These are phyloP conservation scores for Eurytoma adleriae DNA, from an alignment of 2,888 invertebrate genomes.

Conservation along the genomic window DNA sequence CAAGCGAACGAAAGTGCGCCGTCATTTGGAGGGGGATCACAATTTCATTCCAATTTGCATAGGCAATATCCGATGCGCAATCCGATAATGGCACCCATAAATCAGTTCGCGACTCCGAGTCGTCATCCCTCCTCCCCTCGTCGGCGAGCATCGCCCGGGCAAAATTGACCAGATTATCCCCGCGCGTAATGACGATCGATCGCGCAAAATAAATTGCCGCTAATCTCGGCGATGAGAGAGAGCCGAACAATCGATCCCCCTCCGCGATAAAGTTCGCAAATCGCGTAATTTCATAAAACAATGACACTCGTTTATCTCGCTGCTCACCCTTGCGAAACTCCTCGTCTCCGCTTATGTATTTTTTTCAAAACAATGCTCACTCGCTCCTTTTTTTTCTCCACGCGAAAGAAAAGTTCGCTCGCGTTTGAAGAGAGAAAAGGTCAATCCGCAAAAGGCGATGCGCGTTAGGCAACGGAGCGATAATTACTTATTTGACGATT, in stretches of 20 bases:
- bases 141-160: background rate
- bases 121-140: background rate
- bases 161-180: conserved; percentile 26
- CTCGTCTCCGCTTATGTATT: too few species aligned
- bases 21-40: conserved; percentile 19
- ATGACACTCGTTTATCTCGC: background rate
- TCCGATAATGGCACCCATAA: conserved; percentile 37
- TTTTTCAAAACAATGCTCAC: too few species aligned
- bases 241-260: too few species aligned
- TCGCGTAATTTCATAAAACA: too few species aligned
- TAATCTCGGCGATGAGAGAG: too few species aligned
- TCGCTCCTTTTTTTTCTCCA: too few species aligned
- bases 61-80: conserved; percentile 21
- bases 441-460: conserved; percentile 27
- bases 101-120: conserved; percentile 5
- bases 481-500: conserved; percentile 51
- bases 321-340: conserved; percentile 11
- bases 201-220: too few species aligned
- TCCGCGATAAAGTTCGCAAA: too few species aligned
- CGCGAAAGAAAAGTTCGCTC: background rate
- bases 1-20: conserved; percentile 8
- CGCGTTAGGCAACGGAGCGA: conserved; percentile 19
- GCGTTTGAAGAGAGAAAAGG: background rate
- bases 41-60: conserved; percentile 49
- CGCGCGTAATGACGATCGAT: background rate